Conservation (phyloP, 2,797 vertebrate species). For the Cyclura pinguis region DNA sequence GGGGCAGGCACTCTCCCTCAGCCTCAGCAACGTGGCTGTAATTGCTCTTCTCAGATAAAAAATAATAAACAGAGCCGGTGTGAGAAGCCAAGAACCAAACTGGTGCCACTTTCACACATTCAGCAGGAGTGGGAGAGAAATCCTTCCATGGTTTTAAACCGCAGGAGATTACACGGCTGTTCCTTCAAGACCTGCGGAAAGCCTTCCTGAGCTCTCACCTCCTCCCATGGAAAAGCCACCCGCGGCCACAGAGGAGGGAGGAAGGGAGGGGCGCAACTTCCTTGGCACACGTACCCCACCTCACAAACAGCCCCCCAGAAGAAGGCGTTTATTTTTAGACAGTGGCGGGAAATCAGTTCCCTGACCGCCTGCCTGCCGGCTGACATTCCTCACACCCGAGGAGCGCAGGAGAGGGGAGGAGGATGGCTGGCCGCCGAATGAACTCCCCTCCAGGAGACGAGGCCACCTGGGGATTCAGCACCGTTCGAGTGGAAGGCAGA, state of each 20-base stretch:
- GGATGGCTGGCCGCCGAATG: background rate
- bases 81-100: background rate
- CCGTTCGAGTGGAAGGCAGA: background rate
- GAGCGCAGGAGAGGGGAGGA: background rate
- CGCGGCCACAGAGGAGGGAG: background rate
- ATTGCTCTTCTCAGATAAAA: conserved; percentile 29
- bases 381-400: background rate
- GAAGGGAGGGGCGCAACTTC: background rate
- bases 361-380: fast-evolving
- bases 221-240: background rate
- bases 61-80: background rate
- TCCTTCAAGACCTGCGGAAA: background rate
- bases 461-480: background rate
- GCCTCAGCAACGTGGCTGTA: background rate
- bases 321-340: conserved; percentile 3
- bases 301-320: too few species aligned
- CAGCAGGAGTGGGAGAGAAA: background rate
- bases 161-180: background rate
- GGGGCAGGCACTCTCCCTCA: background rate
- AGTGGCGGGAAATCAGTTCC: background rate
- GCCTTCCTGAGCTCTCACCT: background rate
- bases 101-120: background rate
- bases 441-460: background rate
- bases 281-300: fast-evolving
- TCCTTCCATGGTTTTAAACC: background rate